Base-by-base conservation (phyloP, 2,797 vertebrate species). In the Huso huso region DNA sequence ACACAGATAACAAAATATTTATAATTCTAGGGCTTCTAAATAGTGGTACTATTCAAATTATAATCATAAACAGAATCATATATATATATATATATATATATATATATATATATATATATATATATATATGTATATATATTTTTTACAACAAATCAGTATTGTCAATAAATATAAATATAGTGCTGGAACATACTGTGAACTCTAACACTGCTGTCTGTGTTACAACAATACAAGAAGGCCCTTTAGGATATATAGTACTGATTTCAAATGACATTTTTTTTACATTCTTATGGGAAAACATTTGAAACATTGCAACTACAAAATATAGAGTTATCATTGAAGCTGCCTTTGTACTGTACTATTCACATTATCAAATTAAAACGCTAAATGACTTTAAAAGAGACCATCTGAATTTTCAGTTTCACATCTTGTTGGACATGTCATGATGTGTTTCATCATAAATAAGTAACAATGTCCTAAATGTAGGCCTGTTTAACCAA, bases 161-260 rank as follows among this genome's bases (percentile, higher is more conserved):
- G 74, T 87, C 83, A 89, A 90, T 91, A 90, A 89, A 90, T 90
- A 92, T 90, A 92, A 90, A 90, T 89, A 91, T 83, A 88, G 74
- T 73, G 75, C 73, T 48, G 64, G 74, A 78, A 86, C 77, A 80
- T 76, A 72, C 70, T 66, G 82, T 79, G 77, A 81, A 79, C 75
- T 78, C 73, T 76, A 82, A 85, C 79, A 85, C 80, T 77, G 79
- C 78, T 75, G 84, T 80, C 75, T 81, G 53, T 76, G 74, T 78
- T 82, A 68, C 69, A 68, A 88, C 86, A 90, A 84, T 84, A 87
- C 74, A 87, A 81, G 86, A 82, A 81, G 82, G 83, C 83, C 79
- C 75, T 75, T 88, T 82, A 81, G 82, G 78, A 88, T 88, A 88
- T 86, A 88, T 82, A 84, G 84, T 85, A 84, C 83, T 79, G 84